phyloP scores from a whole-genome alignment of 2,113 vertebrate species.

The Noturus placidus region DNA sequence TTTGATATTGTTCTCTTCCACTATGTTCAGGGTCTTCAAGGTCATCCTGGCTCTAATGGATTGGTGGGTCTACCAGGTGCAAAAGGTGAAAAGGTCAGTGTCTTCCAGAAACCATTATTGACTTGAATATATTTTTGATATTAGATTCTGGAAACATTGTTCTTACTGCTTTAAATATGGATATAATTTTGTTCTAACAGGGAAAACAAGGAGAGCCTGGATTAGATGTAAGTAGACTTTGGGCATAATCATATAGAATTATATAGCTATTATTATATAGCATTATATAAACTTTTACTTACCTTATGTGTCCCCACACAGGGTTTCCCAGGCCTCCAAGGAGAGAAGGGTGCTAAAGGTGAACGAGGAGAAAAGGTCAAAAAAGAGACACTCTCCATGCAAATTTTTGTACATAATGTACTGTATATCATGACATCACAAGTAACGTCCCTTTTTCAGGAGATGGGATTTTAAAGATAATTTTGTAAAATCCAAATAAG shows the following conservation, averaged over 20 bases:
- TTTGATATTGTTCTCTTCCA: conserved; percentile 11
- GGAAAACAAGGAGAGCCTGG: conserved; percentile 89
- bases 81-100: conserved; percentile 91
- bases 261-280: background rate
- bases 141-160: background rate
- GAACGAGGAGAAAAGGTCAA: conserved; percentile 90
- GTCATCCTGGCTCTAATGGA: conserved; percentile 71
- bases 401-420: background rate
- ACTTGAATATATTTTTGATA: background rate
- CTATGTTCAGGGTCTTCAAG: conserved; percentile 60
- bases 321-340: conserved; percentile 90
- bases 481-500: too few relatives aligned
- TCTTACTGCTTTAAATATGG: background rate
- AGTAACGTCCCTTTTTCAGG: too few relatives aligned
- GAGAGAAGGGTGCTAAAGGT: conserved; percentile 88
- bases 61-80: conserved; percentile 90
- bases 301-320: conserved; percentile 54
- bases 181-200: conserved; percentile 65
- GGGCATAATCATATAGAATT: background rate
- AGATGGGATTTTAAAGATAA: too few relatives aligned
- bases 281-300: conserved; percentile 39
- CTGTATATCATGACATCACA: background rate
- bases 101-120: conserved; percentile 1
- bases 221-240: conserved; percentile 84
- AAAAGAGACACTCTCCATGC: background rate